Base-by-base conservation (phyloP, 1,140 invertebrate genomes). In the Lucilia cuprina region DNA sequence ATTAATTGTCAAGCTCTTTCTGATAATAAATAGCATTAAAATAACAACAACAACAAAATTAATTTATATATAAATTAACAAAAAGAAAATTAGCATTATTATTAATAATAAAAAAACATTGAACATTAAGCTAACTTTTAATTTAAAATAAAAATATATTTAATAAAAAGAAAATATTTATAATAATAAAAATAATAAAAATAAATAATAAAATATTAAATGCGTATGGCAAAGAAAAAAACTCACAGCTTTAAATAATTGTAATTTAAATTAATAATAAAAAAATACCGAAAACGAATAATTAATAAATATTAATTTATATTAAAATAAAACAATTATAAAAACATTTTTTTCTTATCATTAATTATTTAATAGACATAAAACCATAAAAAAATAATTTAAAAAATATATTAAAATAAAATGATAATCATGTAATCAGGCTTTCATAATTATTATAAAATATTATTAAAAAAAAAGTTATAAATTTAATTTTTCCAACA, bases 211-310 rank as follows among this genome's bases (percentile, higher is more conserved):
- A 60, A 30, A 65, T 65, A 83, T 35, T 65, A 65, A 83, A 83
- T 83, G 60, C 82, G 60, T 74, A 60, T 74, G 49, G 70, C 82
- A 83, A 89, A n/a, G n/a, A n/a, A n/a, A n/a, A 89, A 30, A 89
- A 89, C 88, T 89, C 88, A 89, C 88, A 89, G 88, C 88, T 89
- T 89, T 89, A 89, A 89, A 86, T 89, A 89, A 83, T 70, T 85
- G 85, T 88, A 89, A 87, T 87, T 86, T 86, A 89, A 82, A 82
- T 89, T 87, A 82, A 82, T 14, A 82, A 75, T 77, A 9, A 75
- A 35, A 82, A 82, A 7, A n/a, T 7, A 88, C 89, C 86, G 86
- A 89, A 85, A 86, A 87, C 89, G 89, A 88, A 89, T 89, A 89
- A 70, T 70, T 25, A 70, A 70, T 55, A 17, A 70, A 30, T 2